Conservation (phyloP, 2,113 vertebrate species). For the Podarcis cretensis region DNA sequence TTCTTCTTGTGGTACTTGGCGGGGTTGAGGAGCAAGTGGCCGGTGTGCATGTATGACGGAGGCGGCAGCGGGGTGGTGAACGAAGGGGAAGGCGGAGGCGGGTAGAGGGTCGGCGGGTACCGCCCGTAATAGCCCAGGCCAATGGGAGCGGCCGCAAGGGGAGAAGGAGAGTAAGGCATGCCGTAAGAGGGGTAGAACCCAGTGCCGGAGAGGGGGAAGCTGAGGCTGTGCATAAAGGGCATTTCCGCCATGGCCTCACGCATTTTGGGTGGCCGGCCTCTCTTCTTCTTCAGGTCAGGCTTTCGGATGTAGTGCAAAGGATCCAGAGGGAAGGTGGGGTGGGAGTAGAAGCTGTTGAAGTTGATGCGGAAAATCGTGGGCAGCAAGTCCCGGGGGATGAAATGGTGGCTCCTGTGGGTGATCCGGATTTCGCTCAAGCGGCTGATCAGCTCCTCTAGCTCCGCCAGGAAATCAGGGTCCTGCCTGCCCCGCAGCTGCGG, state of each 20-base stretch:
- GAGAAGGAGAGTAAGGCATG: slow-evolving; percentile 93
- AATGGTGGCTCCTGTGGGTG: slow-evolving; percentile 86
- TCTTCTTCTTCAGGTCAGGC: slow-evolving; percentile 88
- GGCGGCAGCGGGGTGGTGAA: slow-evolving; percentile 87
- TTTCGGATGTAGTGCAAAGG: slow-evolving; percentile 92
- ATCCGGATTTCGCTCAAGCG: slow-evolving; percentile 90
- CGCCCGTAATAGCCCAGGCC: slow-evolving; percentile 92
- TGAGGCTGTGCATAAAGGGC: slow-evolving; percentile 95
- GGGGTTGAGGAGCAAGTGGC: slow-evolving; percentile 93
- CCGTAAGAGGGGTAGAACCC: slow-evolving; percentile 95
- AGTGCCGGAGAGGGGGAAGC: slow-evolving; percentile 87
- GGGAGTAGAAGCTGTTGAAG: slow-evolving; percentile 89
- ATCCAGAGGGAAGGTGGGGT: slow-evolving; percentile 84
- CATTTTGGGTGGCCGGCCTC: slow-evolving; percentile 90
- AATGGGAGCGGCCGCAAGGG: slow-evolving; percentile 83
- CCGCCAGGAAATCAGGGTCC: slow-evolving; percentile 92
- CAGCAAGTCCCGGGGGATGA: slow-evolving; percentile 85
- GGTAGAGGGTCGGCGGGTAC: slow-evolving; percentile 88
- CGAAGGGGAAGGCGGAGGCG: slow-evolving; percentile 89
- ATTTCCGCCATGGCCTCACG: slow-evolving; percentile 94
- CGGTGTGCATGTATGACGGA: slow-evolving; percentile 86
- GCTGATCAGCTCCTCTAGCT: slow-evolving; percentile 89
- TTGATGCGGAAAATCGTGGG: slow-evolving; percentile 92
- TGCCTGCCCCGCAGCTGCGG: slow-evolving; percentile 88
- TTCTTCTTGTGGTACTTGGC: slow-evolving; percentile 95